A percentile compares a stretch with the other conserved stretches of the same genome.
Conservation (phyloP, 2,888 invertebrate species). For the Cephus nigrinus region DNA sequence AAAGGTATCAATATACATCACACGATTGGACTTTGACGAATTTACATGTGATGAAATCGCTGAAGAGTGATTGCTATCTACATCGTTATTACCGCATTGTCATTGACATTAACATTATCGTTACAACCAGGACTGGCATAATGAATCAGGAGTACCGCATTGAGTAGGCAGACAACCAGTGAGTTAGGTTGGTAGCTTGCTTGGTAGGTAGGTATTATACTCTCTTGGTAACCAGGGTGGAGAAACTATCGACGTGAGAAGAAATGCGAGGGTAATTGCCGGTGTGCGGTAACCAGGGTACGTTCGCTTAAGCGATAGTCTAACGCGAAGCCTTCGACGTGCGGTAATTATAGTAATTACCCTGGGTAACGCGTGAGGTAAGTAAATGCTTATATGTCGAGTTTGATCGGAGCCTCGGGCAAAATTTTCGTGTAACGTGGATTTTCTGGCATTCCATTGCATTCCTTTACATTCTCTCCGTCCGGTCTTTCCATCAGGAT, state of each 20-base stretch:
- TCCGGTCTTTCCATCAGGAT: slow-evolving; percentile 16
- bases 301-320: neutral
- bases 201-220: neutral
- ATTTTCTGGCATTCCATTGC: slow-evolving; percentile 18
- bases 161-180: neutral
- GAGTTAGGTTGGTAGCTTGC: neutral
- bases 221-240: neutral
- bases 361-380: neutral
- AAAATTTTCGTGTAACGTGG: neutral
- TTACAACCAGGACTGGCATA: neutral
- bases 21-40: neutral
- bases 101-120: neutral
- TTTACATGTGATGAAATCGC: neutral
- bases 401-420: neutral
- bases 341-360: neutral
- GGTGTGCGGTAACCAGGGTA: neutral
- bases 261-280: neutral
- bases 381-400: neutral
- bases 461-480: neutral
- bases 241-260: neutral
- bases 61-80: neutral
- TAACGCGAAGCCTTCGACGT: neutral
- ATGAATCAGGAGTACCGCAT: neutral
- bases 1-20: neutral
- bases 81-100: neutral